These are phyloP conservation scores for Thalpophila matura DNA, from an alignment of 2,888 invertebrate species.

Conservation along the genomic window DNA sequence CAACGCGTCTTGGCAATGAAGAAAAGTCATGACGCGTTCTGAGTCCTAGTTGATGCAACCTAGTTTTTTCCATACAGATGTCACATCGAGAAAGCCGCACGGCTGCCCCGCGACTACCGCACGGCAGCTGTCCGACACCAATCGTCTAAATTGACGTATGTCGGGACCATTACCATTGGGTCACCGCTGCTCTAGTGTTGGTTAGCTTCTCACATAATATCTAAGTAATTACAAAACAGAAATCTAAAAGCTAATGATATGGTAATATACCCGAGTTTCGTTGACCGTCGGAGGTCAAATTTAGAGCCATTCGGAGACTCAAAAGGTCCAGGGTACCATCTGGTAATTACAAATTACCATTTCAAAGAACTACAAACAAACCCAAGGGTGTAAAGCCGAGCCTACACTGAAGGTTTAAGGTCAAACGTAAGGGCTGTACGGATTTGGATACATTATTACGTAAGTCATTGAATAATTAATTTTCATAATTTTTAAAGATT, in stretches of 20 bases:
- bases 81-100: too few relatives aligned
- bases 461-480: neutral
- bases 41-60: too few relatives aligned
- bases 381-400: slow-evolving; percentile 39
- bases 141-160: too few relatives aligned
- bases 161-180: too few relatives aligned
- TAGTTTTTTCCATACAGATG: too few relatives aligned
- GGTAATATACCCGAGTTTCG: slow-evolving; percentile 28
- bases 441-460: neutral
- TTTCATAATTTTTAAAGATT: too few relatives aligned
- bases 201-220: slow-evolving; percentile 21
- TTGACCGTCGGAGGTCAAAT: slow-evolving; percentile 31
- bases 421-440: slow-evolving; percentile 17
- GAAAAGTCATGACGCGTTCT: too few relatives aligned
- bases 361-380: slow-evolving; percentile 65
- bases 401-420: slow-evolving; percentile 28
- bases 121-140: too few relatives aligned
- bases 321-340: slow-evolving; percentile 33
- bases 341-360: slow-evolving; percentile 68
- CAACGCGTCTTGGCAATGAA: too few relatives aligned
- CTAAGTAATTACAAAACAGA: slow-evolving; percentile 14
- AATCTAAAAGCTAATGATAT: slow-evolving; percentile 39
- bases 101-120: too few relatives aligned
- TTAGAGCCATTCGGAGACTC: slow-evolving; percentile 32
- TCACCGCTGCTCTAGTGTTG: too few relatives aligned